Evolutionary conservation across 2,888 invertebrate genomes (phyloP), one percentile per base, ranked within the genome.

Genomic region (Morpho helenor): DNA sequence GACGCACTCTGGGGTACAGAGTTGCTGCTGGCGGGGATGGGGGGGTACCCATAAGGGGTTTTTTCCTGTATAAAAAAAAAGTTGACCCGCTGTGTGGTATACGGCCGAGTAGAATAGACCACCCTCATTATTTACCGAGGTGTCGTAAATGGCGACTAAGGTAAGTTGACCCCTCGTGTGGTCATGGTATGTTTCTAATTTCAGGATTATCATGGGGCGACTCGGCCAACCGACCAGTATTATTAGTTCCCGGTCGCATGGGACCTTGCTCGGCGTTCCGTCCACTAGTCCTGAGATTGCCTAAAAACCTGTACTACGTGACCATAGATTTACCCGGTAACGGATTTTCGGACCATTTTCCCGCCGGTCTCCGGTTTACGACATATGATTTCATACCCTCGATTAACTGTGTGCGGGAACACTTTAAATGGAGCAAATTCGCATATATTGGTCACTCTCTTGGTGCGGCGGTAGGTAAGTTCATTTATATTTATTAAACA

Each of bases 201-300:
- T 9, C 75, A 93, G 93, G 84, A 1, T 82, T 93, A 74, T 75
- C 92, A 55, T 94, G 93, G 93, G 94, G 94, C 2, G 77, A 87
- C 9, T 75, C 83, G 8, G 68, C 77, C 3, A 79, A 87, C 45
- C 85, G 89, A 0, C 89, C 92, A 3, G 84, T 94, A 0, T 70
- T 94, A 2, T 82, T 92, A 2, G 77, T 92, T 44, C 93, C 93
- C 68, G 94, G 94, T 0, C 86, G 92, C 70, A 80, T 92, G 69
- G 93, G 94, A 69, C 92, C 93, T 56, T 89, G 92, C 52, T 92
- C 93, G 0, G 80, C 91, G 0, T 94, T 93, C 72, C 91, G 93
- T 44, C 82, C 87, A 0, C 73, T 94, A 2, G 87, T 93, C 7
- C 84, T 87, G 1, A 72, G 84, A 2, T 74, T 94, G 0, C 92